Base-by-base conservation (phyloP, 2,113 vertebrate genomes). In the Pygoscelis adeliae region DNA sequence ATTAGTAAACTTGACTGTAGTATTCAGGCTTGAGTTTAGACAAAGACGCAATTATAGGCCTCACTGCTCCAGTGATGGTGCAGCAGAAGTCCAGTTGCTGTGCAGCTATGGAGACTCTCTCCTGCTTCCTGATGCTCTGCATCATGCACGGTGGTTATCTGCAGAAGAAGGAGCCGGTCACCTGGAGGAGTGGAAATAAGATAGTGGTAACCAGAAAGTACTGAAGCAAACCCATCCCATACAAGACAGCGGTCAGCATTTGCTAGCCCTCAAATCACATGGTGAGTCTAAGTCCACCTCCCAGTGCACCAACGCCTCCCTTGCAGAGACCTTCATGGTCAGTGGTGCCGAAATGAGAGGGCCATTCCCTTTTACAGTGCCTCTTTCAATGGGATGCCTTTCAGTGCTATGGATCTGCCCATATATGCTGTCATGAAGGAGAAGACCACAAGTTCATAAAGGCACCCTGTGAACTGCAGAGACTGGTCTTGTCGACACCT, bases 401-500 rank as follows among this genome's bases (percentile, higher is more conserved):
- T 56, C 66, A 84, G 89, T 21, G 59, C 55, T 38, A 1, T 3
- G 9, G 52, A 40, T 71, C 50, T 36, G 34, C 32, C 47, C 34
- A 19, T 11, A 52, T 7, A 49, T 13, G n/a, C 62, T 63, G n/a
- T 8, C 11, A 1, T 18, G 46, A 26, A 80, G 69, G 47, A 89
- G 73, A 78, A 81, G 78, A 89, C 25, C 1, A 0, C 1, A 3
- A 61, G 67, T 61, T 78, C 49, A 59, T 44, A 82, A 89, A 92
- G 86, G 46, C 53, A 50, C 17, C 27, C 42, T 19, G 15, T 44
- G 46, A 89, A 61, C 12, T 65, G 84, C 92, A 83, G 65, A 90
- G 82, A 70, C 65, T 72, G 67, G 74, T 87, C 67, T 82, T 97
- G 79, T 97, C 40, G 58, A 97, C 96, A 95, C 15, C 50, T 92